A percentile compares a stretch with the other conserved stretches of the same genome.
phyloP scores from a whole-genome alignment of 2,113 vertebrate species.

The Plestiodon gilberti region DNA sequence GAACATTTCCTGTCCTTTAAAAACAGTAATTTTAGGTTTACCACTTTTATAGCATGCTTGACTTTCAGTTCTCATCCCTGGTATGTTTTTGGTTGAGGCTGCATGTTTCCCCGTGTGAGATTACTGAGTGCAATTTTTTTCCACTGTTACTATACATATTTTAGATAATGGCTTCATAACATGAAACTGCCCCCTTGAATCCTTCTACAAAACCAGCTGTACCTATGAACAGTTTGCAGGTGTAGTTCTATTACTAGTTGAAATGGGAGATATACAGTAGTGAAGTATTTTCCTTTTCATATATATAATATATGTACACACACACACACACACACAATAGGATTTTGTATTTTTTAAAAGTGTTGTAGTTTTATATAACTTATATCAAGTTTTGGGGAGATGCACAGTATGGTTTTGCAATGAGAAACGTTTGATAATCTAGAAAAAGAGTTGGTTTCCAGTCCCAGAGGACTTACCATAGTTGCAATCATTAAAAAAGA shows the following conservation, averaged over 20 bases:
- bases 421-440: neutral
- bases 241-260: neutral
- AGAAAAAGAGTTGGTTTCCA: neutral
- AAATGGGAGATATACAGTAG: neutral
- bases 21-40: constrained; percentile 24
- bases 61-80: constrained; percentile 20
- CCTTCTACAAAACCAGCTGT: neutral
- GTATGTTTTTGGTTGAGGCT: neutral
- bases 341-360: neutral
- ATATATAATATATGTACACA: no score
- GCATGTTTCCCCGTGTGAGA: neutral
- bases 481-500: no score
- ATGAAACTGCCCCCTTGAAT: neutral
- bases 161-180: neutral
- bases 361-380: rapidly evolving
- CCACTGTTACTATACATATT: neutral
- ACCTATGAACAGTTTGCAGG: neutral
- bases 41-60: neutral
- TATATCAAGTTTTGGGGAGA: neutral
- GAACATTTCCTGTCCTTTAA: constrained; percentile 42
- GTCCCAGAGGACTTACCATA: no score
- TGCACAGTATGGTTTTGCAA: neutral
- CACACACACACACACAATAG: no score
- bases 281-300: no score
- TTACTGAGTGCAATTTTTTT: constrained; percentile 4